phyloP scores from a whole-genome alignment of 2,888 invertebrate species.

The Metellina segmentata region DNA sequence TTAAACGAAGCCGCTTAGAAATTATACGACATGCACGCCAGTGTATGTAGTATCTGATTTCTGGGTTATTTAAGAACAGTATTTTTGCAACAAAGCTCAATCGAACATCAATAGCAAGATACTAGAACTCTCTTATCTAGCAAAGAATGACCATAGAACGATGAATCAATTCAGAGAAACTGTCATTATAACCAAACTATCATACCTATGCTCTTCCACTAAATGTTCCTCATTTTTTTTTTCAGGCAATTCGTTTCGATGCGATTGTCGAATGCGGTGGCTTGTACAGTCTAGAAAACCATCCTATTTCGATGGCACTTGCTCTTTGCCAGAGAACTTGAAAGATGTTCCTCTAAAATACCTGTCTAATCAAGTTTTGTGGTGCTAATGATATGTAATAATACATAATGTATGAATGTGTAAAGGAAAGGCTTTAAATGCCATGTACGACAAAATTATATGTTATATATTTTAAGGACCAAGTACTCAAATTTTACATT shows the following conservation, averaged over 20 bases:
- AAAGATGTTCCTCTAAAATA: conserved; percentile 10
- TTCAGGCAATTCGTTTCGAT: conserved; percentile 48
- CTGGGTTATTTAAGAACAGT: no score
- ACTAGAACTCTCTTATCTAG: neutral
- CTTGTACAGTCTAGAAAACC: conserved; percentile 21
- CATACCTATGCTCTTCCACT: neutral
- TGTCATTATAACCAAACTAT: neutral
- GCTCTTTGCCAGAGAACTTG: conserved; percentile 22
- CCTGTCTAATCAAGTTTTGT: neutral
- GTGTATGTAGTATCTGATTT: no score
- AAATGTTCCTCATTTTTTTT: neutral
- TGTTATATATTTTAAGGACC: no score
- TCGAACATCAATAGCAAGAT: no score
- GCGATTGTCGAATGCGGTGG: conserved; percentile 64
- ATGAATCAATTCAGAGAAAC: neutral
- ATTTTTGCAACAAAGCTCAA: no score
- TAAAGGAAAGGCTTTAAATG: no score
- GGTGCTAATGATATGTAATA: conserved; percentile 18
- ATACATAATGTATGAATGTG: no score
- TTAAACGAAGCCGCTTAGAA: no score
- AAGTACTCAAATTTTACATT: no score
- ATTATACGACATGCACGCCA: no score
- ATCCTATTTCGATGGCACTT: conserved; percentile 1
- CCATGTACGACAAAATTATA: no score
- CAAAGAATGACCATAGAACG: neutral